These are phyloP conservation scores for Delia radicum DNA, from an alignment of 1,140 invertebrate species.

Conservation along the genomic window DNA sequence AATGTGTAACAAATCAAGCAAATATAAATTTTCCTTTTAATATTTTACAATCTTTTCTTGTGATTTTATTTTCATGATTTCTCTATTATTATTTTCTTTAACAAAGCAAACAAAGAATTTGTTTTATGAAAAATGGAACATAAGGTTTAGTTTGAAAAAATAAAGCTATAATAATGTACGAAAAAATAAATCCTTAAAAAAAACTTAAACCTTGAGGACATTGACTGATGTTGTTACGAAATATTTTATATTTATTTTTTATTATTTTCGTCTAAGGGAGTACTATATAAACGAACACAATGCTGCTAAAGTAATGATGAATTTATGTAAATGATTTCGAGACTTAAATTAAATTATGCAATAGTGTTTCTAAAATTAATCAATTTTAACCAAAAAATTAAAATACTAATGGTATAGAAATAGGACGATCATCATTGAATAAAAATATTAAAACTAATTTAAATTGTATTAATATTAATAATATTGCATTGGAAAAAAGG, in stretches of 20 bases:
- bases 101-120: constrained; percentile 21
- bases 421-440: no score
- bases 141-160: background rate
- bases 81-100: constrained; percentile 19
- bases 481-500: no score
- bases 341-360: no score
- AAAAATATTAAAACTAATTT: no score
- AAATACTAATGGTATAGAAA: no score
- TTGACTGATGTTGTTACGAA: constrained; percentile 21
- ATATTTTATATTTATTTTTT: constrained; percentile 7
- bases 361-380: no score
- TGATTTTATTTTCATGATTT: background rate
- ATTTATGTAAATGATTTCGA: no score
- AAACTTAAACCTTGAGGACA: constrained; percentile 15
- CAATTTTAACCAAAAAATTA: no score
- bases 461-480: no score
- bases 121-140: background rate
- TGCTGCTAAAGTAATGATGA: no score
- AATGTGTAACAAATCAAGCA: background rate
- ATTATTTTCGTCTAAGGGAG: background rate
- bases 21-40: background rate
- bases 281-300: background rate
- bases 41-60: background rate
- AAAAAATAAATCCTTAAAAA: background rate
- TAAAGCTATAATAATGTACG: background rate